Evolutionary conservation across 1,140 invertebrate species (phyloP), one percentile per base, ranked within the genome.

Genomic region (Teleopsis dalmanni): DNA sequence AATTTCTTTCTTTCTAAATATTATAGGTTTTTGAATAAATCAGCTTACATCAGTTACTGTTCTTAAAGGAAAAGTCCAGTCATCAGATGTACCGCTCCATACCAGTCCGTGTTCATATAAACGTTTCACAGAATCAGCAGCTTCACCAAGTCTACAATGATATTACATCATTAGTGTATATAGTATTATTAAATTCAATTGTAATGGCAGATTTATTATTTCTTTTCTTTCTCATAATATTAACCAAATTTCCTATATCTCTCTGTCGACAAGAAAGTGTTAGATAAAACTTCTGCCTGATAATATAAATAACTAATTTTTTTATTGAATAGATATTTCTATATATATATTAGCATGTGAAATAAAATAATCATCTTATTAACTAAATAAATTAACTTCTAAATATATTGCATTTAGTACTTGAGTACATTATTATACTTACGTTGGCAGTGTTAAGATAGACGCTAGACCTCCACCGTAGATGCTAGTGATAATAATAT

Each of bases 401-500:
- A 21, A 14, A 19, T n/a, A 36, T n/a, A 36, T 10, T 10, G 18
- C 14, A 36, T n/a, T n/a, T n/a, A n/a, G n/a, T n/a, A n/a, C n/a
- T n/a, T n/a, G n/a, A 14, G 16, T 13, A 18, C n/a, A n/a, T n/a
- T 18, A 47, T 21, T 22, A 13, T 25, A 18, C 53, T 51, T 42
- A 54, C 53, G 29, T 61, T 10, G 65, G 65, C 16, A 68, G 23
- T 0, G 65, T 68, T 6, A 68, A 26, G 27, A 68, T 63, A 3
- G 62, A 36, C 2, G 65, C 53, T 18, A 68, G 27, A 33, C 65
- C 65, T 4, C 65, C 65, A 13, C 59, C 53, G 16, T 68, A 68
- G 34, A 67, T 52, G 6, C 62, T 67, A 0, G 62, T 67, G 16
- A 68, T 19, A 16, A 68, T 63, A 3, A 65, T 63, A 40, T 68